A percentile compares a stretch with the other conserved stretches of the same genome.
Evolutionary conservation across 2,113 vertebrate species (phyloP).

Genomic region (Platanista minor): DNA sequence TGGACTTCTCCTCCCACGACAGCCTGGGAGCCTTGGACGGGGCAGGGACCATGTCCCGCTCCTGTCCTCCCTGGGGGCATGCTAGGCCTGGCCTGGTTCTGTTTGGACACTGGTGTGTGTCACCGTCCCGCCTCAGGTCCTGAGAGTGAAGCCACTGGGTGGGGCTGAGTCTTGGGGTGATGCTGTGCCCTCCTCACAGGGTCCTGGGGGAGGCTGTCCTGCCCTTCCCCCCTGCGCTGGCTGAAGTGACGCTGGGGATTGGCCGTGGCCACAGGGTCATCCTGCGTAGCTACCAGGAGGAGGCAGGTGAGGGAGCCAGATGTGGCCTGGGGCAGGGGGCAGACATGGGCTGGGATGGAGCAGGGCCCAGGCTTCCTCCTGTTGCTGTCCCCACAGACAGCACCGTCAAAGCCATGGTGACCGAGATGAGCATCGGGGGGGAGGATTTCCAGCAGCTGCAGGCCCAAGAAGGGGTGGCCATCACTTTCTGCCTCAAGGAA

Average conservation of each 20-base stretch:
- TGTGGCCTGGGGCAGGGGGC: not conserved
- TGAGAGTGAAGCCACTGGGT: not conserved
- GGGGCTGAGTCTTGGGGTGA: not conserved
- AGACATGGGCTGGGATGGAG: not conserved
- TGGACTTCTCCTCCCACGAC: not conserved
- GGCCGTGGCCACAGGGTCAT: constrained; percentile 82
- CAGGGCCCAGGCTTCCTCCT: not conserved
- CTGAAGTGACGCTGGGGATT: constrained; percentile 89
- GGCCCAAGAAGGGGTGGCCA: constrained; percentile 74
- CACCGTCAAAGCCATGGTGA: constrained; percentile 85
- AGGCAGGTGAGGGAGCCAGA: constrained; percentile 80
- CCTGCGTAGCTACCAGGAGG: constrained; percentile 89
- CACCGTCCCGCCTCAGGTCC: not conserved
- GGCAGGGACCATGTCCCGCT: not conserved
- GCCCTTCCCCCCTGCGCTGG: constrained; percentile 87
- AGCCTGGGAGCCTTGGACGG: not conserved
- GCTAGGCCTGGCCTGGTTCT: not conserved
- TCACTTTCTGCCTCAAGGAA: constrained; percentile 97
- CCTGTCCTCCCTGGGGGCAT: not conserved
- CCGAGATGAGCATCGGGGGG: constrained; percentile 88
- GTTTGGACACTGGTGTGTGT: no score
- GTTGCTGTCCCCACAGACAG: constrained; percentile 70
- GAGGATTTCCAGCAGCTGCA: constrained; percentile 90
- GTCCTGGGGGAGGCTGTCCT: constrained; percentile 89
- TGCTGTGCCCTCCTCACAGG: constrained; percentile 73